Evolutionary conservation across 2,113 vertebrate genomes (phyloP).

Genomic region (Scalopus aquaticus): DNA sequence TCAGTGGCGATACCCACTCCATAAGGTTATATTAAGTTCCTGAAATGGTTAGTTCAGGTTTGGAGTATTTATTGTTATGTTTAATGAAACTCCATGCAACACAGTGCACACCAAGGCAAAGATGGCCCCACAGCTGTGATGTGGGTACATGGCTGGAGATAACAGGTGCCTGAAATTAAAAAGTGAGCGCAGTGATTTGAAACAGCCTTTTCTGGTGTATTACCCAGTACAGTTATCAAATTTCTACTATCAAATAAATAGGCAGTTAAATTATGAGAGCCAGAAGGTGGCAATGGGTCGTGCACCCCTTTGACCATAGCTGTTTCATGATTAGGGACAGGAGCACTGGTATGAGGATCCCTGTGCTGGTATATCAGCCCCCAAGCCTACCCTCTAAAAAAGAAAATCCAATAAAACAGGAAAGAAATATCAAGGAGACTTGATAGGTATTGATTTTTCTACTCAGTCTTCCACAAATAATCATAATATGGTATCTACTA

Average conservation of each 20-base stretch:
- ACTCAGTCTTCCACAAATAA: background rate
- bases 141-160: rapidly evolving
- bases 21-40: background rate
- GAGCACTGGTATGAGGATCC: rapidly evolving
- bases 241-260: background rate
- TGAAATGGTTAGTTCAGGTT: rapidly evolving
- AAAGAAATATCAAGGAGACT: too few relatives aligned
- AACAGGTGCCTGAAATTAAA: too few relatives aligned
- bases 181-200: rapidly evolving
- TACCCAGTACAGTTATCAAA: background rate
- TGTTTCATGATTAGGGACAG: rapidly evolving
- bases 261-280: background rate
- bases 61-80: background rate
- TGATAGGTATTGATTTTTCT: too few relatives aligned
- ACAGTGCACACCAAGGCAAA: rapidly evolving
- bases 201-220: background rate
- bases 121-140: background rate
- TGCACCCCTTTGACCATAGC: rapidly evolving
- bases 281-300: background rate
- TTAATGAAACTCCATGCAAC: rapidly evolving
- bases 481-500: background rate
- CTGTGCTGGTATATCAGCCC: rapidly evolving
- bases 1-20: background rate
- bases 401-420: too few relatives aligned
- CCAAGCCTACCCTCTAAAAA: too few relatives aligned